Evolutionary conservation across 2,113 vertebrate genomes (phyloP).

Genomic region (Thalassoma bifasciatum): DNA sequence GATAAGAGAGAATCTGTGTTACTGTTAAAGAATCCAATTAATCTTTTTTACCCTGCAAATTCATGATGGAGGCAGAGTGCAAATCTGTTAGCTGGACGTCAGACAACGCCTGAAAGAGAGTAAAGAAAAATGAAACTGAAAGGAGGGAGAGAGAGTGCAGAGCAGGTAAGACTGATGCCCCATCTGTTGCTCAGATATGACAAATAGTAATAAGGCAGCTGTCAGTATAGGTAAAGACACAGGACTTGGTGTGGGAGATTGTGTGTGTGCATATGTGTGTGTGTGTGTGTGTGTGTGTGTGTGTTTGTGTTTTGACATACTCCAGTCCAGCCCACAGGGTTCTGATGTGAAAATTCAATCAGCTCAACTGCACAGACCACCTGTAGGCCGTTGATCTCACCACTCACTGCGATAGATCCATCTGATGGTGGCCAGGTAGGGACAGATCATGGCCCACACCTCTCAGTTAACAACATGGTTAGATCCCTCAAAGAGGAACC

Average conservation of each 20-base stretch:
- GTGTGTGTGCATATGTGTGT: slow-evolving; percentile 18
- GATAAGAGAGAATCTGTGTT: slow-evolving; percentile 22
- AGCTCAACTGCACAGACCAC: slow-evolving; percentile 53
- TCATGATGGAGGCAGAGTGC: slow-evolving; percentile 35
- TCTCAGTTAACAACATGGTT: slow-evolving; percentile 33
- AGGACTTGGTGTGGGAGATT: slow-evolving; percentile 38
- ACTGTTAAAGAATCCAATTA: slow-evolving; percentile 34
- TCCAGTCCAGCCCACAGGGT: slow-evolving; percentile 57
- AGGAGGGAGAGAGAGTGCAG: slow-evolving; percentile 45
- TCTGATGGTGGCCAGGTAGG: slow-evolving; percentile 23
- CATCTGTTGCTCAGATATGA: slow-evolving; percentile 65
- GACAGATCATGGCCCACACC: slow-evolving; percentile 22
- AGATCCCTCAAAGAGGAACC: slow-evolving; percentile 8
- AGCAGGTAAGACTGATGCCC: slow-evolving; percentile 49
- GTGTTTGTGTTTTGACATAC: slow-evolving; percentile 48
- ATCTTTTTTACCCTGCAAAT: slow-evolving; percentile 25
- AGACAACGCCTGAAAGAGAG: slow-evolving; percentile 32
- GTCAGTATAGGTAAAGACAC: slow-evolving; percentile 77
- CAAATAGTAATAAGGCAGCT: slow-evolving; percentile 82
- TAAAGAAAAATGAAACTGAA: slow-evolving; percentile 32
- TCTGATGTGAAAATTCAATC: slow-evolving; percentile 67
- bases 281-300: slow-evolving; percentile 30
- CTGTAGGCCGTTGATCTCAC: slow-evolving; percentile 55
- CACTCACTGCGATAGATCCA: slow-evolving; percentile 51
- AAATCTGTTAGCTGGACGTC: slow-evolving; percentile 31